Conservation (phyloP, 1,140 invertebrate genomes). For the Monomorium pharaonis region DNA sequence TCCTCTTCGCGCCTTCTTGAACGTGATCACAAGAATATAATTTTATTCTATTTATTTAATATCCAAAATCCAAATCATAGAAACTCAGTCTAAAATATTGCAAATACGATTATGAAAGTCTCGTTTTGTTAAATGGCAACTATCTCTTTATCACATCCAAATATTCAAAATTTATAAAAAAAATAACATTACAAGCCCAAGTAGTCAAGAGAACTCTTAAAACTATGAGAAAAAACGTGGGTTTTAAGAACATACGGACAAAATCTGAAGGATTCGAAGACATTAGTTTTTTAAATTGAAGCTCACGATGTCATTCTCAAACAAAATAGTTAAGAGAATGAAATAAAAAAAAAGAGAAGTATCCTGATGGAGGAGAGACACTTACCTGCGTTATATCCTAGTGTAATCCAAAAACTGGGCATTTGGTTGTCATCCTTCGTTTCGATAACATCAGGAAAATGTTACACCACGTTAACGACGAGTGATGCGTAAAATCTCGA, state of each 20-base stretch:
- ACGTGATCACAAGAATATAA: neutral
- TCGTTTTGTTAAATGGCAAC: neutral
- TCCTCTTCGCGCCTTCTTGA: neutral
- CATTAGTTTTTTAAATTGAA: neutral
- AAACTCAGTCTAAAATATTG: neutral
- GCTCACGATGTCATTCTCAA: neutral
- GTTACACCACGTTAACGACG: neutral
- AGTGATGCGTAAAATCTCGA: neutral
- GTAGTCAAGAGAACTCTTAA: neutral
- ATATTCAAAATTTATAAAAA: neutral
- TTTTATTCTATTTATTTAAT: neutral
- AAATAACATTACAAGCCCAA: neutral
- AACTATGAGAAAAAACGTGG: neutral
- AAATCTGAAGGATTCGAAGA: neutral
- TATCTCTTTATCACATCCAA: neutral
- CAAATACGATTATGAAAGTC: neutral
- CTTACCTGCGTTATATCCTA: constrained; percentile 44
- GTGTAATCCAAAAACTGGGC: constrained; percentile 29
- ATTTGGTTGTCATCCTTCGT: constrained; percentile 11
- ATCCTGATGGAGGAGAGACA: neutral
- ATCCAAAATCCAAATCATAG: neutral
- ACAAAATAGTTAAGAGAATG: neutral
- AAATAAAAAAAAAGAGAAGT: neutral
- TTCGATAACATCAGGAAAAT: neutral
- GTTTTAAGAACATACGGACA: neutral